Evolutionary conservation across 1,140 invertebrate species (phyloP), one percentile per base, ranked within the genome.

Genomic region (Apis cerana): DNA sequence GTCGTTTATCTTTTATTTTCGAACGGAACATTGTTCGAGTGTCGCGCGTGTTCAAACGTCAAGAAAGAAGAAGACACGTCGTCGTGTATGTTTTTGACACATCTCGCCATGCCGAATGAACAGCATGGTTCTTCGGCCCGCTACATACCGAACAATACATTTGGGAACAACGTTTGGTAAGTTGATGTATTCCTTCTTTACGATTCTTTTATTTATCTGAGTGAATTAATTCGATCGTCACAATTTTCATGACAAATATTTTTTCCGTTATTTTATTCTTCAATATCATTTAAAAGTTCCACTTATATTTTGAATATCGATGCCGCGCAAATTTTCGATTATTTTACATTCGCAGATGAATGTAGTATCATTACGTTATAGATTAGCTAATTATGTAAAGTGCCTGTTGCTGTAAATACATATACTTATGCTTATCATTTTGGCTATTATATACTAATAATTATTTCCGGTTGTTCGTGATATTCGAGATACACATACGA

Each of bases 51-150:
- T 76, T 77, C 76, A 77, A 43, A 80, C 82, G 9, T 87, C 71
- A 88, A 88, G 86, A 88, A 74, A 85, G 75, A 85, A 85, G 84
- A 71, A 10, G 54, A 56, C 61, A 43, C 33, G 33, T 62, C 65
- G 33, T 48, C 67, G 62, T 50, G 43, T 13, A 62, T 62, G 56
- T 72, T 65, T 75, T 75, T 75, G 76, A 79, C 82, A 79, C 61
- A 62, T 83, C 68, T 72, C 82, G 76, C 82, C 82, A 79, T 83
- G 82, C 82, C 59, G 62, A 59, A 43, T 43, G 62, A 52, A 76
- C 64, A 67, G 52, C 80, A 68, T 67, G 72, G 33, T 81, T 11
- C 48, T 54, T 43, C 54, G 10, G 27, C 19, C 12, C 33, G 48
- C 54, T 50, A 33, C 43, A 33, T 65, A 65, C 62, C 15, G 70